phyloP scores from a whole-genome alignment of 2,113 vertebrate species.

The Lamprotornis superbus region DNA sequence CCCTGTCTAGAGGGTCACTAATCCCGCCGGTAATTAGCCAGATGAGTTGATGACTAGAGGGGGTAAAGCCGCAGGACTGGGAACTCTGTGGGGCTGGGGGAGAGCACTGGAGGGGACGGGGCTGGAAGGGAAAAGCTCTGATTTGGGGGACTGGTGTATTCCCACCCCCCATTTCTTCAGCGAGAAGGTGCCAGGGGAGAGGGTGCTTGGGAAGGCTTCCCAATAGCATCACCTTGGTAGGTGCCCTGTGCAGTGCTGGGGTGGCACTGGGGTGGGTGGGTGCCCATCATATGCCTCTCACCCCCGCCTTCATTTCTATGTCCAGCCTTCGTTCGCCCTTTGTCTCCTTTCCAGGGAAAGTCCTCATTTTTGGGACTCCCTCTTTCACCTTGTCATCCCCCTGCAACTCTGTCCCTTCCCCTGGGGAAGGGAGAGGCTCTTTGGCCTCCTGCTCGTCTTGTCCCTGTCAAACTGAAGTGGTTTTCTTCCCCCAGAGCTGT shows the following conservation, averaged over 20 bases:
- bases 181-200: neutral
- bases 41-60: neutral
- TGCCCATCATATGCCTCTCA: neutral
- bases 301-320: neutral
- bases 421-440: neutral
- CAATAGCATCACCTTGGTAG: accelerated
- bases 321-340: neutral
- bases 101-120: neutral
- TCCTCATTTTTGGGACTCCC: neutral
- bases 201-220: neutral
- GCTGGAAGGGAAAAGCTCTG: neutral
- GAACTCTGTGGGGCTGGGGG: neutral
- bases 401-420: neutral
- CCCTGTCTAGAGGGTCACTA: neutral
- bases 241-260: neutral
- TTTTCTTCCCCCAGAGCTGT: neutral
- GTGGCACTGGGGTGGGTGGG: accelerated
- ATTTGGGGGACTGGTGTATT: neutral
- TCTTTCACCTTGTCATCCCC: neutral
- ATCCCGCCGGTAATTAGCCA: neutral
- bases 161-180: neutral
- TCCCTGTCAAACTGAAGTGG: neutral
- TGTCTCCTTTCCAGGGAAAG: neutral
- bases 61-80: neutral
- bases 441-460: neutral